These are phyloP conservation scores for Lasioglossum baleicum DNA, from an alignment of 1,140 invertebrate genomes.

Conservation along the genomic window DNA sequence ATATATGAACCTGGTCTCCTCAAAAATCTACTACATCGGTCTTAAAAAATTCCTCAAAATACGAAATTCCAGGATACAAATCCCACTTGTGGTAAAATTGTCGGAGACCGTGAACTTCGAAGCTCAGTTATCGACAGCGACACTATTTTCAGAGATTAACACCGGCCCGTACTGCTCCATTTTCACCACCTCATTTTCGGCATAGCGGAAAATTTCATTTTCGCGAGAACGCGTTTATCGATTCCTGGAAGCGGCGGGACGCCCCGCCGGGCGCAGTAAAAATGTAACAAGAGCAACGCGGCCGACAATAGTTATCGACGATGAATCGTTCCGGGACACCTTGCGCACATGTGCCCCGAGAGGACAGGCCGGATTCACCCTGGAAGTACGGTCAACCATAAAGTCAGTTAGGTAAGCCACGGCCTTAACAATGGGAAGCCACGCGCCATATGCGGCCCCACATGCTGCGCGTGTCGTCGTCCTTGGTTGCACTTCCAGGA, in stretches of 20 bases:
- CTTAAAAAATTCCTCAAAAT: too few species aligned
- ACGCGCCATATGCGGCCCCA: conserved; percentile 74
- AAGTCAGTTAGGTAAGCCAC: conserved; percentile 73
- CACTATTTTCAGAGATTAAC: too few species aligned
- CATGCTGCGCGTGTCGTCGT: conserved; percentile 65
- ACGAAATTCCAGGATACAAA: too few species aligned
- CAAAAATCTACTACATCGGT: too few species aligned
- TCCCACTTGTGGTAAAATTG: too few species aligned
- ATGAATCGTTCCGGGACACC: conserved; percentile 52
- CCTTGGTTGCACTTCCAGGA: conserved; percentile 44
- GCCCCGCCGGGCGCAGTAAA: background rate
- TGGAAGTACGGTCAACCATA: conserved; percentile 65
- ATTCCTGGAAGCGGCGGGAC: background rate
- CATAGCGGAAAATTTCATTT: background rate
- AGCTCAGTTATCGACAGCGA: too few species aligned
- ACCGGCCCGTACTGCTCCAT: too few species aligned
- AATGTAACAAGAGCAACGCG: conserved; percentile 27
- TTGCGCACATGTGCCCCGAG: conserved; percentile 50
- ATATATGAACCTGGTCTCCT: too few species aligned
- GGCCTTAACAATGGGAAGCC: conserved; percentile 72
- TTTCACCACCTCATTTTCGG: too few species aligned
- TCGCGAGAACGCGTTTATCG: background rate
- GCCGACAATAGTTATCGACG: conserved; percentile 33
- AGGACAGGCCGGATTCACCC: conserved; percentile 44
- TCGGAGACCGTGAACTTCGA: too few species aligned